Evolutionary conservation across 92 coral and sea anemone species (phyloP), one percentile per base, ranked within the genome.

Genomic region (Epizoanthus scotinus): DNA sequence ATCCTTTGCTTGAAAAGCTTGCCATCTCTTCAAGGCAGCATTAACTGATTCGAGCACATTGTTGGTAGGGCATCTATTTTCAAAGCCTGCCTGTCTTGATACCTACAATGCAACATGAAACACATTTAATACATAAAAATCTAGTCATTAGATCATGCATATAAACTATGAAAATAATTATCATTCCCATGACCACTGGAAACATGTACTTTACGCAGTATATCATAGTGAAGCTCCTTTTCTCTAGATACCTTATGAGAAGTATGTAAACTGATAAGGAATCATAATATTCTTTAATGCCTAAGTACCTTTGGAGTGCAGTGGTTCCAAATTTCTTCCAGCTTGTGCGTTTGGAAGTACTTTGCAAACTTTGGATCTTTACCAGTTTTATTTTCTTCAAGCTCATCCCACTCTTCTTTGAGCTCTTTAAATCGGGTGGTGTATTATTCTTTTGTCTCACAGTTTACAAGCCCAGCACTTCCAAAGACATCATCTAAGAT

Each of bases 61-160:
- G 58, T 88, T 88, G 20, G 65, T 40, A 34, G 63, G 92, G 18
- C 47, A 75, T 22, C 42, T 59, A 60, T 89, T 83, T 24, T 67
- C 91, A 73, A 88, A 88, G 26, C 85, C 92, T 21, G 92, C 89
- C 42, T 85, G 86, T 60, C 78, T 85, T 18, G 89, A 67, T n/a
- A n/a, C n/a, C n/a, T n/a, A n/a, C n/a, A n/a, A n/a, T n/a, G n/a
- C n/a, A n/a, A n/a, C n/a, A n/a, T n/a, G n/a, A n/a, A n/a, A n/a
- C n/a, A n/a, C n/a, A n/a, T n/a, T n/a, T n/a, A n/a, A n/a, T n/a
- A n/a, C n/a, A n/a, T n/a, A n/a, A n/a, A n/a, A n/a, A n/a, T n/a
- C n/a, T n/a, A n/a, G n/a, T n/a, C n/a, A n/a, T n/a, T n/a, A n/a
- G n/a, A n/a, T n/a, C n/a, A n/a, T n/a, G n/a, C n/a, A n/a, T n/a